Conservation (phyloP, 2,113 vertebrate genomes). For the Limanda limanda region DNA sequence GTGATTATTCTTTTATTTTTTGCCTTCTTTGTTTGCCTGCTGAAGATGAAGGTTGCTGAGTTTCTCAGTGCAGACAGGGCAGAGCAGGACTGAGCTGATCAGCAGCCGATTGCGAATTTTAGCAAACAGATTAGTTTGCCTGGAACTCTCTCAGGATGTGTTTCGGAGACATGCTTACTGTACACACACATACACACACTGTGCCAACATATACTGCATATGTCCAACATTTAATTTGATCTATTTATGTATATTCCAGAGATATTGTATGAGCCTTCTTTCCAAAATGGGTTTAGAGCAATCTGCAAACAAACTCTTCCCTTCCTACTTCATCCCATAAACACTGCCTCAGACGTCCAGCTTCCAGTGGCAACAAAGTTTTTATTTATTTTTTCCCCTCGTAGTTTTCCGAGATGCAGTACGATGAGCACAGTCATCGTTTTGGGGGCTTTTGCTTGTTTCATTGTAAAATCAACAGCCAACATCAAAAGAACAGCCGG, state of each 20-base stretch:
- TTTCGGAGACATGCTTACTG: background rate
- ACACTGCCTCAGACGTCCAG: background rate
- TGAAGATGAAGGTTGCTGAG: conserved; percentile 33
- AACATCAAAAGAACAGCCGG: conserved; percentile 12
- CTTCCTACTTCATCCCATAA: background rate
- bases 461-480: conserved; percentile 4
- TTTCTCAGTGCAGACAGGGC: conserved; percentile 10
- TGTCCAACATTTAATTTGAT: background rate
- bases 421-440: background rate
- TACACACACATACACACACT: background rate
- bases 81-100: conserved; percentile 18
- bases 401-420: conserved; percentile 20
- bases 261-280: conserved; percentile 42
- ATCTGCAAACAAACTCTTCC: conserved; percentile 30
- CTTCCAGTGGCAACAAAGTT: background rate
- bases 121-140: conserved; percentile 47
- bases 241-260: background rate
- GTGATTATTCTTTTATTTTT: conserved; percentile 38
- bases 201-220: background rate
- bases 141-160: conserved; percentile 12
- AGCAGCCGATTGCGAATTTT: conserved; percentile 40
- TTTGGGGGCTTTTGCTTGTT: too few relatives aligned
- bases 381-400: background rate
- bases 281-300: conserved; percentile 35
- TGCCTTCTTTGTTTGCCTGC: background rate